Conservation (phyloP, 2,113 vertebrate genomes). For the Crotalus horridus region DNA sequence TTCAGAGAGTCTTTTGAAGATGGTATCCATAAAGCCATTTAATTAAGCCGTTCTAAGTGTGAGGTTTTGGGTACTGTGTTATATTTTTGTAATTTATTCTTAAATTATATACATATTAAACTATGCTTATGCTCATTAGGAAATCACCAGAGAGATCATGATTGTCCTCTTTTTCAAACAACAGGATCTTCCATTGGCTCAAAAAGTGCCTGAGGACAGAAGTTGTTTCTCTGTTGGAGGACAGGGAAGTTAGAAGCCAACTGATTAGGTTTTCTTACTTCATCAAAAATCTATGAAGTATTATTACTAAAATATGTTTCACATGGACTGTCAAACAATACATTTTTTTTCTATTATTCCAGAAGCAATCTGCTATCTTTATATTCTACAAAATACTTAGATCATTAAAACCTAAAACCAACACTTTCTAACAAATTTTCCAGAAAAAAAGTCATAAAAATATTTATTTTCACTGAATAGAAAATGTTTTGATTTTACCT, state of each 20-base stretch:
- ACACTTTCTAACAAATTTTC: neutral
- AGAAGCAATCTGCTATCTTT: neutral
- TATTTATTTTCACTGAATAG: neutral
- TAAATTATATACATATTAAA: neutral
- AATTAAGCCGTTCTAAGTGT: neutral
- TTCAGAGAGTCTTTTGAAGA: neutral
- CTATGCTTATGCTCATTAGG: neutral
- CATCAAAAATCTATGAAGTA: neutral
- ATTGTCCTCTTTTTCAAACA: neutral
- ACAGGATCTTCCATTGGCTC: neutral
- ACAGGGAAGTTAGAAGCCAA: neutral
- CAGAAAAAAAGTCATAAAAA: neutral
- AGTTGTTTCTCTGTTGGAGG: neutral
- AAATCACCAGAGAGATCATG: neutral
- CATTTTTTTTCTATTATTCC: neutral
- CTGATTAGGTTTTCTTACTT: neutral
- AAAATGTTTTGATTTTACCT: constrained; percentile 78
- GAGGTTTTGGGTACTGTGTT: neutral
- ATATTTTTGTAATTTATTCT: neutral
- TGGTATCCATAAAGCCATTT: neutral
- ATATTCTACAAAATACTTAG: neutral
- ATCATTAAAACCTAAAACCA: neutral
- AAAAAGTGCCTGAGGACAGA: neutral
- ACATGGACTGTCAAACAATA: neutral
- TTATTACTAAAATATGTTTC: neutral